Conservation (phyloP, 2,888 invertebrate genomes). For the Cephus pygmeus region DNA sequence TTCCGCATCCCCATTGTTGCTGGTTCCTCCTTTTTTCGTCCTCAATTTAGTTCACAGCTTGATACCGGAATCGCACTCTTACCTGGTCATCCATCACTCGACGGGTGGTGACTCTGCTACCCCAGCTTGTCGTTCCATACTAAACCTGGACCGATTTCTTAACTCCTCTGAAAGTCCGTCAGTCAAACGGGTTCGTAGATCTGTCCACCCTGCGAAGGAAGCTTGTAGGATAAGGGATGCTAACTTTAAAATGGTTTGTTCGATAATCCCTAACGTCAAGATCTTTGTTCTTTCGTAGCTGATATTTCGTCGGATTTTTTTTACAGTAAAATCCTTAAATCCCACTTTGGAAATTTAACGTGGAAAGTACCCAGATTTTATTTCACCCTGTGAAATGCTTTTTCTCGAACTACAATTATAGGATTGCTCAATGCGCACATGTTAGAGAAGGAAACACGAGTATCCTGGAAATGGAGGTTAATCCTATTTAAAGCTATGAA, state of each 20-base stretch:
- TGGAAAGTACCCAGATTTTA: neutral
- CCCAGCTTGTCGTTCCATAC: neutral
- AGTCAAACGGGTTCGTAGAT: neutral
- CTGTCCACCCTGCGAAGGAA: neutral
- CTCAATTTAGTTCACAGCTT: slow-evolving; percentile 4
- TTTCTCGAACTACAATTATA: neutral
- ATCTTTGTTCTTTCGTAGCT: neutral
- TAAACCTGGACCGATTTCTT: neutral
- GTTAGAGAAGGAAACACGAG: neutral
- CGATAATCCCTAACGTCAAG: neutral
- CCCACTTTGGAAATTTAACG: neutral
- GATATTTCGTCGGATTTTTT: no score
- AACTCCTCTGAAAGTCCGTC: neutral
- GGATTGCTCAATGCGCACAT: neutral
- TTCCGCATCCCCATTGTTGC: neutral
- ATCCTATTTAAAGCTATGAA: neutral
- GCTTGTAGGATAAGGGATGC: neutral
- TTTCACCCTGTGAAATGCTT: neutral
- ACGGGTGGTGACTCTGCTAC: neutral
- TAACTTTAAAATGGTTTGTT: slow-evolving; percentile 16
- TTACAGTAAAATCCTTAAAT: slow-evolving; percentile 16
- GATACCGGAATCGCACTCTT: neutral
- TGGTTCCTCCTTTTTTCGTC: slow-evolving; percentile 1
- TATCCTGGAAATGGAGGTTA: neutral
- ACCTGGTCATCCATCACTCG: slow-evolving; percentile 16